A percentile compares a stretch with the other conserved stretches of the same genome.
phyloP scores from a whole-genome alignment of 2,113 vertebrate genomes.

The Hiodon alosoides region DNA sequence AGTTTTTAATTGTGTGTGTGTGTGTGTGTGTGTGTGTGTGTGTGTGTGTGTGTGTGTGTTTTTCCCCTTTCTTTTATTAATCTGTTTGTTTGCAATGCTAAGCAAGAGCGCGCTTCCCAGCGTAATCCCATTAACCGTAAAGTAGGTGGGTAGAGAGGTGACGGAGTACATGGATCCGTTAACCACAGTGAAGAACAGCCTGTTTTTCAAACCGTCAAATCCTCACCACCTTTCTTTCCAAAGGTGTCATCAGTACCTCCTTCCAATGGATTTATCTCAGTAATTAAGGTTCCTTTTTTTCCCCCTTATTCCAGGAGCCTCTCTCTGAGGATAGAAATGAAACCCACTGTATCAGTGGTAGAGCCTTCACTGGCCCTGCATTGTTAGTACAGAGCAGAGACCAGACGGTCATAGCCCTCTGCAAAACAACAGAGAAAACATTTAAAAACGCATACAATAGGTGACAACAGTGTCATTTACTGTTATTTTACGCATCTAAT shows the following conservation, averaged over 20 bases:
- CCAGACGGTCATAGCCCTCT: neutral
- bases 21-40: too few relatives aligned
- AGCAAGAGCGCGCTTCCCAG: slow-evolving; percentile 44
- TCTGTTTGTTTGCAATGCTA: slow-evolving; percentile 48
- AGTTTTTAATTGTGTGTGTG: neutral
- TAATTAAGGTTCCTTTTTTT: slow-evolving; percentile 65
- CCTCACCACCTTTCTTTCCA: slow-evolving; percentile 40
- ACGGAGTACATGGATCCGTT: slow-evolving; percentile 8
- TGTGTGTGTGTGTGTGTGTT: neutral
- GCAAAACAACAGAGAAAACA: neutral
- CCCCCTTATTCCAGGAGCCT: slow-evolving; percentile 35
- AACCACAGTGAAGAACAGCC: slow-evolving; percentile 10
- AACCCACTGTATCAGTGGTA: slow-evolving; percentile 43
- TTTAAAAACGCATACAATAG: neutral
- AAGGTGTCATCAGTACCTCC: slow-evolving; percentile 51
- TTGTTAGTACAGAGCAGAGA: slow-evolving; percentile 20
- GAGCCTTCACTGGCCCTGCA: slow-evolving; percentile 36
- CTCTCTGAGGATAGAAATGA: slow-evolving; percentile 62
- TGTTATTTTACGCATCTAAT: too few relatives aligned
- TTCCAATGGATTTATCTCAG: slow-evolving; percentile 58
- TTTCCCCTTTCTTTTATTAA: slow-evolving; percentile 41
- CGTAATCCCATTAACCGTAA: slow-evolving; percentile 56
- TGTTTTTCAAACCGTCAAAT: slow-evolving; percentile 21
- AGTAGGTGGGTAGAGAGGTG: slow-evolving; percentile 48
- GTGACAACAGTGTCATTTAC: too few relatives aligned